Evolutionary conservation across 23 tunicate genomes (phyloP), one percentile per base, ranked within the genome.

Genomic region (Phallusia fumigata): DNA sequence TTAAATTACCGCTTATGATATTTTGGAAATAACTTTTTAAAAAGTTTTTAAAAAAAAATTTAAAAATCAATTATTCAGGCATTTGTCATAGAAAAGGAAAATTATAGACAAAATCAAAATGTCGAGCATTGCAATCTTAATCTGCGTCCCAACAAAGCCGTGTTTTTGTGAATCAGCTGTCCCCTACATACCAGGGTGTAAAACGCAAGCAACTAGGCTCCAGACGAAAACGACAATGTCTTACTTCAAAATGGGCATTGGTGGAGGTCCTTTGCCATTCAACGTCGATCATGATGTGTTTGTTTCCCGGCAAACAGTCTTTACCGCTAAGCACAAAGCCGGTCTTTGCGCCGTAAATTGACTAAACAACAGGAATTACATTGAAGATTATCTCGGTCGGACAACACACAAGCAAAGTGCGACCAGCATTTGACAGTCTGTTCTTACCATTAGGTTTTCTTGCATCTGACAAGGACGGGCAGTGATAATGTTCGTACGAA

Each of bases 251-350:
- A 8, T 10, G 30, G 12, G 81, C 32, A 19, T 77, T 77, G 53
- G 6, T 24, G 28, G 81, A 15, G 0, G 30, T 28, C 32, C 52
- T 35, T 36, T 77, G 30, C 81, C 81, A 77, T 77, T 77, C 33
- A 21, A 77, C 52, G 3, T 77, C 81, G 26, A 77, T 77, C 24
- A 36, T 35, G 24, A 58, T 24, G 28, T 58, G 28, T 21, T 22
- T 58, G 3, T 22, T 21, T 58, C 28, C 26, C 26, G 69, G 69
- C 13, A 58, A 58, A 58, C 69, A 58, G 28, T 58, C 28, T 21
- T 2, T 16, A 24, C 16, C 28, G 69, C 28, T 24, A 1, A 58
- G 28, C 3, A 58, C 69, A 58, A 58, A 22, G 28, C 16, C 69
- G 69, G 69, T 24, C 11, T 21, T 58, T 24, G 16, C 69, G 26